These are phyloP conservation scores for Staurois parvus DNA, from an alignment of 2,797 vertebrate species.

Conservation along the genomic window DNA sequence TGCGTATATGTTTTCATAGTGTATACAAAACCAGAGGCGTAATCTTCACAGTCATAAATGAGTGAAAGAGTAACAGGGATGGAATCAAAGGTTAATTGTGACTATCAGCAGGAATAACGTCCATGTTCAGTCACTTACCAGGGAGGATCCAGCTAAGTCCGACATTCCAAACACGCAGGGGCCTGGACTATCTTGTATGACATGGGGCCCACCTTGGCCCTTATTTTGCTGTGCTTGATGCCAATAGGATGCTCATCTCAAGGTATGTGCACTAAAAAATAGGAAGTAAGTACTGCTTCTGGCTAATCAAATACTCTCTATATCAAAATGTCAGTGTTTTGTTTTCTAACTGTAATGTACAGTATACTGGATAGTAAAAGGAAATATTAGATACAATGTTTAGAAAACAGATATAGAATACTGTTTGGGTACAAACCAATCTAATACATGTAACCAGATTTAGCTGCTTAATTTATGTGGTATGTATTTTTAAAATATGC, in stretches of 20 bases:
- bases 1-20: neutral
- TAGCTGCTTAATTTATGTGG: too few relatives aligned
- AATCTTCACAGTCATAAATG: constrained; percentile 58
- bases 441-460: too few relatives aligned
- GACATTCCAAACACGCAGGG: neutral
- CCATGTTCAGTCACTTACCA: neutral
- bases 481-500: too few relatives aligned
- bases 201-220: constrained; percentile 55
- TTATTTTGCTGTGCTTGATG: constrained; percentile 28
- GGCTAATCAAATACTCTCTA: neutral
- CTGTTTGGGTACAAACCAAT: too few relatives aligned
- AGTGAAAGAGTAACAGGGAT: constrained; percentile 55
- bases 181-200: neutral
- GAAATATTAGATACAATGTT: too few relatives aligned
- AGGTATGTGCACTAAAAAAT: constrained; percentile 7
- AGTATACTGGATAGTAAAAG: too few relatives aligned
- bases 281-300: neutral
- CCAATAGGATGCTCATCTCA: constrained; percentile 36
- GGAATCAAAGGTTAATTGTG: constrained; percentile 58
- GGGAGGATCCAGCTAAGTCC: neutral
- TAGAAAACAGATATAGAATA: too few relatives aligned
- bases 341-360: too few relatives aligned
- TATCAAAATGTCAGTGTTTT: neutral
- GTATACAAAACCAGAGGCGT: constrained; percentile 17
- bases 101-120: neutral